Conservation (phyloP, 1,140 invertebrate genomes). For the Drosophila parabipectinata region DNA sequence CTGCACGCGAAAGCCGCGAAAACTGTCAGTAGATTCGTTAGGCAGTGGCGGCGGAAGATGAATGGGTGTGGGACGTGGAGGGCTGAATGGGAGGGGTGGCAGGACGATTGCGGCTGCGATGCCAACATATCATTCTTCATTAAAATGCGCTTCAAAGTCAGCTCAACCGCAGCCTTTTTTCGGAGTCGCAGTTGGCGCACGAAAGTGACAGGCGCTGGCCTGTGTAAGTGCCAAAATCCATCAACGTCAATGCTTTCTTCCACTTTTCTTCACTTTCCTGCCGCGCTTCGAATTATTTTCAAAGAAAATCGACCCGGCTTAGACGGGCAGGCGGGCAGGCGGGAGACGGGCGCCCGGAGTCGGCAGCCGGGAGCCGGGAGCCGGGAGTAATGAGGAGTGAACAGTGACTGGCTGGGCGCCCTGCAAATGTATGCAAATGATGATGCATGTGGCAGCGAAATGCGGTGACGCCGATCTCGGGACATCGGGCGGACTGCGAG, state of each 20-base stretch:
- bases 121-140: constrained; percentile 82
- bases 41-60: constrained; percentile 20
- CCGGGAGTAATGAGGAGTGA: constrained; percentile 56
- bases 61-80: constrained; percentile 14
- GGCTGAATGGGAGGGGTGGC: constrained; percentile 8
- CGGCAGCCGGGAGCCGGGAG: too few relatives aligned
- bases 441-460: constrained; percentile 79
- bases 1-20: constrained; percentile 65
- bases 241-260: constrained; percentile 72
- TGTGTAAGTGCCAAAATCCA: constrained; percentile 83
- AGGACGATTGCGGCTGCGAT: constrained; percentile 51
- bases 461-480: constrained; percentile 61
- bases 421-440: constrained; percentile 82
- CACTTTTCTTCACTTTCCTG: constrained; percentile 29
- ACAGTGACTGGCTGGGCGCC: constrained; percentile 61
- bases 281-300: constrained; percentile 72
- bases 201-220: constrained; percentile 76
- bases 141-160: constrained; percentile 82
- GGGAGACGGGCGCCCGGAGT: too few relatives aligned
- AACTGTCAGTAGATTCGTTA: constrained; percentile 74
- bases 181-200: constrained; percentile 31
- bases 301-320: constrained; percentile 74
- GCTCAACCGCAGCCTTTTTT: constrained; percentile 41
- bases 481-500: neutral
- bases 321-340: constrained; percentile 25